Evolutionary conservation across 92 coral and sea anemone genomes (phyloP), one percentile per base, ranked within the genome.

Genomic region (Porites rus): DNA sequence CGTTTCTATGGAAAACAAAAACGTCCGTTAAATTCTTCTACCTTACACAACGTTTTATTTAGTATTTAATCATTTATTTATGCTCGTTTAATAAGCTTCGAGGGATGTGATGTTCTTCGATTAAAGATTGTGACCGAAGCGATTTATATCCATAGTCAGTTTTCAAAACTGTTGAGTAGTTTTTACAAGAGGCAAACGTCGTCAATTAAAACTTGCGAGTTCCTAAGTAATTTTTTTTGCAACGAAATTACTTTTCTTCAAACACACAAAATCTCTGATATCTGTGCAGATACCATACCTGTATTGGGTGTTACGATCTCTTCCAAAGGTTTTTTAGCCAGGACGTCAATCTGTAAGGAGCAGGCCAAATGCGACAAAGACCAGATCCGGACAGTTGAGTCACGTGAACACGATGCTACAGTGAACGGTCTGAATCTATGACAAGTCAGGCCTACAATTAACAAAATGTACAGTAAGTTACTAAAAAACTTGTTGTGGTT

Each of bases 371-470:
- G 88, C 59, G 91, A 76, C 25, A 97, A 79, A 2, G 96, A 93
- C 99, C 99, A 97, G 86, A 97, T 82, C 51, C 99, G 88, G 58
- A 97, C 86, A 16, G 98, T 97, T 70, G 99, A 97, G 72, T 97
- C 99, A n/a, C 99, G 88, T 0, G 99, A 97, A 83, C 98, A 95
- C 7, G 99, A 97, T 17, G 99, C 99, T 9, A 97, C 85, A 13
- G 98, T 85, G 78, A 97, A 97, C 16, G 99, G 99, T 13, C 99
- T 91, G 76, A 92, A 93, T 52, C 96, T 87, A 84, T 97, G 99
- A 77, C 98, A 95, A 12, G 99, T 91, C 72, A 97, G 74, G 67
- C 99, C 99, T 96, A 19, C 19, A 66, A 86, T 1, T 20, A n/a
- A 64, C 20, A 16, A 43, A 80, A 61, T 65, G 18, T 18, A n/a